Evolutionary conservation across 2,113 vertebrate species (phyloP), one percentile per base, ranked within the genome.

Genomic region (Mesembrinibis cayennensis): DNA sequence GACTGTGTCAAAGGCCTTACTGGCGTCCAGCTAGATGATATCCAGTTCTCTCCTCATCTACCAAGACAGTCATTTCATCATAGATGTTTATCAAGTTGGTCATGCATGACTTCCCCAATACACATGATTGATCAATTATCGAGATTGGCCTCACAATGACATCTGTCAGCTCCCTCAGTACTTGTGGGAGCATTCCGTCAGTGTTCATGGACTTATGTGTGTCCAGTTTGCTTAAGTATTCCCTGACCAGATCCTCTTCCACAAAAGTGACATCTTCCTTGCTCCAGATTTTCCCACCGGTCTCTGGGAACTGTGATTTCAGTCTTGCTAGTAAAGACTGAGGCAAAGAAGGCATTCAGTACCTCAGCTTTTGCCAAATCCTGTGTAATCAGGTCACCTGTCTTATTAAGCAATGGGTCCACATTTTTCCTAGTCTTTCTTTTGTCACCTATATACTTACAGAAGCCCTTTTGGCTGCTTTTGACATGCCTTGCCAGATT

Each of bases 321-420:
- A 11, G 4, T 47, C 27, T 78, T 53, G 8, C 13, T 42, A 49
- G 44, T 30, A 65, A 78, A 82, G 25, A 47, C 16, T 82, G 23
- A 61, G 10, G 16, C 13, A 83, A 87, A 74, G 27, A 29, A 11
- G 7, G 19, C 7, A 32, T 66, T 61, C 5, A 20, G 30, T 38
- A 71, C 7, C 22, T 76, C 32, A 74, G 9, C 3, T 5, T 71
- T 80, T 92, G 62, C 29, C 25, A 87, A 71, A 52, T 56, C 34
- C 22, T 36, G 3, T 42, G 18, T 5, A 76, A 47, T 2, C 13
- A 52, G 3, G 9, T 56, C 18, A 61, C 12, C 2, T 1, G 1
- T 38, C 12, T 76, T 27, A 27, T 16, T 47, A 14, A 30, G 12
- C 10, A 36, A 10, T 7, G 16, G 49, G 2, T 8, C 29, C 38